Evolutionary conservation across 2,113 vertebrate genomes (phyloP).

Genomic region (Mobula birostris): DNA sequence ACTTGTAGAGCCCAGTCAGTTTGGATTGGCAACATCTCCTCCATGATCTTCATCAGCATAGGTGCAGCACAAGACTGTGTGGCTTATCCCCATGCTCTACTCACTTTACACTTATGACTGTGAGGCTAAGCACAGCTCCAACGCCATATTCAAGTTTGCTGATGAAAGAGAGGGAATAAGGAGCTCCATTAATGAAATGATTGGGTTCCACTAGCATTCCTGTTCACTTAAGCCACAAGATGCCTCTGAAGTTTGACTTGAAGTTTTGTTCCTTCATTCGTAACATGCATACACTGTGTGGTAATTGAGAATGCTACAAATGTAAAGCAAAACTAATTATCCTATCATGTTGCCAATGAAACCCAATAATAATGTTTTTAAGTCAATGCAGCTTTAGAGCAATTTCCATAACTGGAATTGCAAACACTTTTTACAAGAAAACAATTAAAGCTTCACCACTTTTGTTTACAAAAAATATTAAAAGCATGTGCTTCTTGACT

Average conservation of each 20-base stretch:
- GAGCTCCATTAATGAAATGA: not conserved
- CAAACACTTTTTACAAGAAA: not conserved
- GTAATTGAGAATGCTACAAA: not conserved
- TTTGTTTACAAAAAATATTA: not conserved
- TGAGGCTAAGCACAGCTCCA: too few species aligned
- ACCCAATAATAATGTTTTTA: not conserved
- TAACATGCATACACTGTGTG: not conserved
- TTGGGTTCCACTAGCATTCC: not conserved
- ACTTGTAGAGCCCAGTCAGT: too few species aligned
- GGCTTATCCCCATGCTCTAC: too few species aligned
- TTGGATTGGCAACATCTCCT: too few species aligned
- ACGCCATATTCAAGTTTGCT: too few species aligned
- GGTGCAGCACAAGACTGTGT: too few species aligned
- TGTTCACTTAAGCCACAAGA: not conserved
- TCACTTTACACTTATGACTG: too few species aligned
- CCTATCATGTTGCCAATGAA: not conserved
- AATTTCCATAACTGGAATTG: not conserved
- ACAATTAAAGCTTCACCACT: constrained; percentile 3
- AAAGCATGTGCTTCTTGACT: not conserved
- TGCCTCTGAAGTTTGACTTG: not conserved
- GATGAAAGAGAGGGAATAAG: too few species aligned
- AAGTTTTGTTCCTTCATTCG: not conserved
- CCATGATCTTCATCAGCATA: too few species aligned
- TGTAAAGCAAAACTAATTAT: not conserved
- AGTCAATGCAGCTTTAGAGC: not conserved